phyloP scores from a whole-genome alignment of 1,140 invertebrate genomes.

The Muscidifurax raptorellus region DNA sequence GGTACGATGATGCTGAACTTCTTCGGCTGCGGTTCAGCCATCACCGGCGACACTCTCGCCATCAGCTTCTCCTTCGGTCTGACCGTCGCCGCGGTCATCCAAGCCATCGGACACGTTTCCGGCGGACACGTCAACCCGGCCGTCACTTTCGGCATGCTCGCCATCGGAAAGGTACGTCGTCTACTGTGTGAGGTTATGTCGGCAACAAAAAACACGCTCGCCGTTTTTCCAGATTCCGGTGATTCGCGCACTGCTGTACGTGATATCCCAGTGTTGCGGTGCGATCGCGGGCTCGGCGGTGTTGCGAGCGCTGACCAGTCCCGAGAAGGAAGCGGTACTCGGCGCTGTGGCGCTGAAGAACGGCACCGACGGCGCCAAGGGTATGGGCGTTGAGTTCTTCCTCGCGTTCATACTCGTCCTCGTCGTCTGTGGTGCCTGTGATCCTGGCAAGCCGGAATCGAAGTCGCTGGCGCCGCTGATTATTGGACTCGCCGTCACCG shows the following conservation, averaged over 20 bases:
- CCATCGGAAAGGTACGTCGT: conserved; percentile 83
- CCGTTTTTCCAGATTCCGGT: conserved; percentile 73
- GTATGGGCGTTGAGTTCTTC: conserved; percentile 92
- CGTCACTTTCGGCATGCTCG: conserved; percentile 87
- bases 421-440: conserved; percentile 91
- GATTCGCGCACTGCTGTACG: conserved; percentile 85
- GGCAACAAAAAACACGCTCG: background rate
- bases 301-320: conserved; percentile 74
- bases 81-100: conserved; percentile 86
- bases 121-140: conserved; percentile 95
- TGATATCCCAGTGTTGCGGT: conserved; percentile 89
- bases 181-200: background rate
- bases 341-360: conserved; percentile 80
- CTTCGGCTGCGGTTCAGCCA: conserved; percentile 88
- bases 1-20: conserved; percentile 89
- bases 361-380: conserved; percentile 82
- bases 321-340: conserved; percentile 66
- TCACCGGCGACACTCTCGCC: conserved; percentile 81
- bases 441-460: conserved; percentile 82
- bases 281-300: conserved; percentile 88
- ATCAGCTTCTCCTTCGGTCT: conserved; percentile 92
- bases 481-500: conserved; percentile 91
- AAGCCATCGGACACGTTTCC: conserved; percentile 90
- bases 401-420: conserved; percentile 92
- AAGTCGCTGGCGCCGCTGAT: conserved; percentile 90